Base-by-base conservation (phyloP, 2,113 vertebrate species). In the Rhynchopsitta pachyrhyncha region DNA sequence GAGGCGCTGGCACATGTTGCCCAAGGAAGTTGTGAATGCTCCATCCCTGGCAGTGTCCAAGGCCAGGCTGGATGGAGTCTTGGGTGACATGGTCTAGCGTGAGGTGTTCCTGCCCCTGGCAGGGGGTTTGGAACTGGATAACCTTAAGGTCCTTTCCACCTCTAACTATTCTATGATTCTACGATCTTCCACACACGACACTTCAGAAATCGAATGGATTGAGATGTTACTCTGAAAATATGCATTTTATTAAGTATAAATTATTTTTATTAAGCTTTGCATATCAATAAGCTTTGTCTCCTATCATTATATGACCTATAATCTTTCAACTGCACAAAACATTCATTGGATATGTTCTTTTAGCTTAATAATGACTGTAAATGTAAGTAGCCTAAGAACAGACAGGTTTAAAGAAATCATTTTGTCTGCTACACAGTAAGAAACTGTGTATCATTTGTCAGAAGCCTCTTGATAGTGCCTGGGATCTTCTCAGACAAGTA, bases 121-220 rank as follows among this genome's bases (percentile, higher is more conserved):
- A n/a, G 33, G 57, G 57, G 13, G 57, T 9, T 59, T 35, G 33
- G 57, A n/a, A 10, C 57, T n/a, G 57, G 57, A 23, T 59, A 23
- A 35, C 22, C 33, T n/a, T 59, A 35, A 59, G 13, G 33, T 59
- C 33, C 22, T 59, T 35, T n/a, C 57, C 57, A 59, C 13, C 33
- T 22, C 33, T 24, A 59, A n/a, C 57, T 59, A 59, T 59, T 59
- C 57, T 35, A n/a, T n/a, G 55, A 59, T 59, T n/a, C 55, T 59
- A 59, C 23, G 13, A 35, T 35, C 57, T 59, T 59, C 33, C 57
- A n/a, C 37, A 92, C 42, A 53, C 71, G 86, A 95, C 81, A 73
- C 74, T 82, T 90, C 42, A 71, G 85, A 95, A 96, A 97, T 95
- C 91, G 42, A 97, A 96, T 59, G 77, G 91, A 97, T 84, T 90